Conservation (phyloP, 1,140 invertebrate species). For the Steinernema khuongi region DNA sequence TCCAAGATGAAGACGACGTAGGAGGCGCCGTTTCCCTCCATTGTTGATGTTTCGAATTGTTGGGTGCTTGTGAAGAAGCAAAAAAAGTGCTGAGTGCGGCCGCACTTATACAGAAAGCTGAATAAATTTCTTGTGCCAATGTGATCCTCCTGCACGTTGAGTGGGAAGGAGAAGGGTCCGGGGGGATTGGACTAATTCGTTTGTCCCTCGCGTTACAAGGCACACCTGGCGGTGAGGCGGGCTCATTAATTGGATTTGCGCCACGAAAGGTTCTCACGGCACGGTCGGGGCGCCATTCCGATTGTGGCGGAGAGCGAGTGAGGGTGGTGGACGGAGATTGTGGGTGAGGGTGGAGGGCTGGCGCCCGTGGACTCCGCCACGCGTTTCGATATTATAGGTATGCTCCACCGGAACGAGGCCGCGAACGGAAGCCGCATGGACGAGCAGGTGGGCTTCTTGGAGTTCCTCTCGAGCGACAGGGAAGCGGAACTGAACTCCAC, state of each 20-base stretch:
- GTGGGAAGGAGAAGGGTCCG: too few relatives aligned
- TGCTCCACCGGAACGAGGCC: background rate
- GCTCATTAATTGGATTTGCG: background rate
- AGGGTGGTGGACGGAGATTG: background rate
- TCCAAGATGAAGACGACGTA: too few relatives aligned
- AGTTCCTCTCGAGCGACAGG: background rate
- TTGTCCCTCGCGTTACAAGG: background rate
- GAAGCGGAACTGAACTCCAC: background rate
- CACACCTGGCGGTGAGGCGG: background rate
- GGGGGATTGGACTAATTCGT: too few relatives aligned
- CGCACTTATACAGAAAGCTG: too few relatives aligned
- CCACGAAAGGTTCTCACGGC: background rate
- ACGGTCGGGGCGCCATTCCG: background rate
- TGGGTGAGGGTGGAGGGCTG: background rate
- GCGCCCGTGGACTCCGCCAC: background rate
- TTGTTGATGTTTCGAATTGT: too few relatives aligned
- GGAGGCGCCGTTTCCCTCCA: too few relatives aligned
- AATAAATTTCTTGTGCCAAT: too few relatives aligned
- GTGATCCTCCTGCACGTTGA: too few relatives aligned
- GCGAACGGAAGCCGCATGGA: background rate
- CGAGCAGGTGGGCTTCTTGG: background rate
- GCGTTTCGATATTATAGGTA: background rate
- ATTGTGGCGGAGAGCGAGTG: background rate
- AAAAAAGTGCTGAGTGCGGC: too few relatives aligned
- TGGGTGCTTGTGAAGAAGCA: too few relatives aligned